phyloP scores from a whole-genome alignment of 2,888 invertebrate species.

The Petrolisthes cinctipes region DNA sequence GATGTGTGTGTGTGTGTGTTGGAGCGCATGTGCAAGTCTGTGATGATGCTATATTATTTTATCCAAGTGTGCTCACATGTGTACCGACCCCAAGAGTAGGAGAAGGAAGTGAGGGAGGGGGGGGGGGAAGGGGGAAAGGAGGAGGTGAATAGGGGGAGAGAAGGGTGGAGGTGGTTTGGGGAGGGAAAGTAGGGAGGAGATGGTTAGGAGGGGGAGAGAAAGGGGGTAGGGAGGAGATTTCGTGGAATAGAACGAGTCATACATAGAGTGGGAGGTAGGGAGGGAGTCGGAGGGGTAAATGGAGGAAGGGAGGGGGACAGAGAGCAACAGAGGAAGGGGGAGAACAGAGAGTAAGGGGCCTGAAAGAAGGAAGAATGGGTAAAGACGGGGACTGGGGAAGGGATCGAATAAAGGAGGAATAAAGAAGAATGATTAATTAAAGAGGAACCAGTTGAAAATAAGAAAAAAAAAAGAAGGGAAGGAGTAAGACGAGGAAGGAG shows the following conservation, averaged over 20 bases:
- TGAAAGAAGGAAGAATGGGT: neutral
- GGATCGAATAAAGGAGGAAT: neutral
- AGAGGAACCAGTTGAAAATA: neutral
- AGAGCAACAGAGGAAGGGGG: neutral
- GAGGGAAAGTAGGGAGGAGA: neutral
- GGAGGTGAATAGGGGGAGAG: neutral
- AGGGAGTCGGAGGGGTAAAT: neutral
- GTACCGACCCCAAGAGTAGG: no score
- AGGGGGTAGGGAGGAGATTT: neutral
- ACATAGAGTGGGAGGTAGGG: neutral
- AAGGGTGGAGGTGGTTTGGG: neutral
- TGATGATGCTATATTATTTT: no score
- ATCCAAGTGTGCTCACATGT: no score
- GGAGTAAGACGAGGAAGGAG: neutral
- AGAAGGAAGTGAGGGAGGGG: neutral
- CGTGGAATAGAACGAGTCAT: neutral
- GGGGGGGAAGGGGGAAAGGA: neutral
- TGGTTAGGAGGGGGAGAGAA: neutral
- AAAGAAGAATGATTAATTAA: neutral
- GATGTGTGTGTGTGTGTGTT: no score
- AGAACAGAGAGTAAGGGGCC: neutral
- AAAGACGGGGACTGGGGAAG: neutral
- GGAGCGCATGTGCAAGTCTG: no score
- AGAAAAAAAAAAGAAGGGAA: neutral
- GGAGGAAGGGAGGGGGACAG: neutral